Evolutionary conservation across 2,888 invertebrate species (phyloP).

Genomic region (Seira musarum): DNA sequence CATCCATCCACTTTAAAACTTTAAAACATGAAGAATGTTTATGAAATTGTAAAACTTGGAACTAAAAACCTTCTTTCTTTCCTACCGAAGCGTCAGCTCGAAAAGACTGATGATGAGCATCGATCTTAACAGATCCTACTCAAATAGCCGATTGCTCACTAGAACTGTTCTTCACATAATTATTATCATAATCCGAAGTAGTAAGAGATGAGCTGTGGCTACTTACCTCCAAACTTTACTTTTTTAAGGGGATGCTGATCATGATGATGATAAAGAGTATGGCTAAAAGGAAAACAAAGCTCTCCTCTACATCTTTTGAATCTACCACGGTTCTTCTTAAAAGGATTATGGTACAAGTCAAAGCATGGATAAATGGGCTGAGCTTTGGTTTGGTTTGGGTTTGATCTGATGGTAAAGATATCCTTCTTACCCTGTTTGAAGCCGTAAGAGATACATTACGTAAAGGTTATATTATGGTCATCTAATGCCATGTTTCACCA

Average conservation of each 20-base stretch:
- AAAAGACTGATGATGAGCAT: neutral
- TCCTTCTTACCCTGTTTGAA: conserved; percentile 13
- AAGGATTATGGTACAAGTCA: neutral
- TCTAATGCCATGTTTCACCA: conserved; percentile 10
- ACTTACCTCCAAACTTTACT: conserved; percentile 6
- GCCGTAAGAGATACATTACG: neutral
- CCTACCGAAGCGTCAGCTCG: neutral
- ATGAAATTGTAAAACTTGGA: too few relatives aligned
- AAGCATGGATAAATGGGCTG: conserved; percentile 13
- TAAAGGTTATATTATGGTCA: conserved; percentile 6
- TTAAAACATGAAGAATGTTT: neutral
- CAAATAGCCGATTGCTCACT: neutral
- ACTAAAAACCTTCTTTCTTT: conserved; percentile 1
- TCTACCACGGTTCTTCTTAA: conserved; percentile 3
- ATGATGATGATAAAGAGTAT: neutral
- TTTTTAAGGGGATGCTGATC: neutral
- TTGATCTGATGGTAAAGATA: conserved; percentile 8
- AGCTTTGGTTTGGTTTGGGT: too few relatives aligned
- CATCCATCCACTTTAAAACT: neutral
- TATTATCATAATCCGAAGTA: neutral
- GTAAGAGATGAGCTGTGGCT: neutral
- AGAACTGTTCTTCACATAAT: neutral
- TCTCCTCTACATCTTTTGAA: too few relatives aligned
- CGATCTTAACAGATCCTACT: conserved; percentile 6
- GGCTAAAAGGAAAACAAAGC: conserved; percentile 1